phyloP scores from a whole-genome alignment of 2,888 invertebrate genomes.

The Chalcosyrphus nemorum region DNA sequence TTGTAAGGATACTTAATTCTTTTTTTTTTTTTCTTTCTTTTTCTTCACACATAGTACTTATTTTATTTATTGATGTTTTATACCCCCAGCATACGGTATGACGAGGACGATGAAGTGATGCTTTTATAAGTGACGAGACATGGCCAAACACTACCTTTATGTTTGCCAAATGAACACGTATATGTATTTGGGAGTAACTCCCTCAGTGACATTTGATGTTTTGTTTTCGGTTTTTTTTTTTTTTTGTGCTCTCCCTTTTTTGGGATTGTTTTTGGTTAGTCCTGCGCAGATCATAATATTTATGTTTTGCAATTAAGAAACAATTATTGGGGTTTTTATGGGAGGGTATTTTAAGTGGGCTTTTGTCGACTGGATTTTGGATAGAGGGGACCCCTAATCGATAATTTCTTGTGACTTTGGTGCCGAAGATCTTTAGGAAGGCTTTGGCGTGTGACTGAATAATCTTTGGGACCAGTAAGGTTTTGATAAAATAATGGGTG shows the following conservation, averaged over 20 bases:
- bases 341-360: conserved; percentile 14
- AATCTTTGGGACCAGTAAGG: too few species aligned
- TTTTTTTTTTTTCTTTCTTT: conserved; percentile 31
- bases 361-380: not conserved
- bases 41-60: conserved; percentile 75
- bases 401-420: too few species aligned
- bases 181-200: conserved; percentile 24
- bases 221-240: conserved; percentile 23
- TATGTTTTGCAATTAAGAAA: conserved; percentile 34
- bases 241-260: conserved; percentile 1
- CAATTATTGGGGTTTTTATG: conserved; percentile 29
- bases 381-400: too few species aligned
- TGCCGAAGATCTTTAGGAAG: too few species aligned
- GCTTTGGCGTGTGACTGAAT: too few species aligned
- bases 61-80: conserved; percentile 73
- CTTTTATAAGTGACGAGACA: conserved; percentile 67
- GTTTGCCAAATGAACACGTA: conserved; percentile 57
- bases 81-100: conserved; percentile 57
- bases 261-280: not conserved
- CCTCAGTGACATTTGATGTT: conserved; percentile 65
- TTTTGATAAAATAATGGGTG: too few species aligned
- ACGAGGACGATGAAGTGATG: conserved; percentile 44
- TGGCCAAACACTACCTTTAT: conserved; percentile 57
- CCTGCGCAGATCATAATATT: not conserved
- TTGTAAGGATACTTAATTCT: conserved; percentile 71